Evolutionary conservation across 2,797 vertebrate species (phyloP), one percentile per base, ranked within the genome.

Genomic region (Betta splendens): DNA sequence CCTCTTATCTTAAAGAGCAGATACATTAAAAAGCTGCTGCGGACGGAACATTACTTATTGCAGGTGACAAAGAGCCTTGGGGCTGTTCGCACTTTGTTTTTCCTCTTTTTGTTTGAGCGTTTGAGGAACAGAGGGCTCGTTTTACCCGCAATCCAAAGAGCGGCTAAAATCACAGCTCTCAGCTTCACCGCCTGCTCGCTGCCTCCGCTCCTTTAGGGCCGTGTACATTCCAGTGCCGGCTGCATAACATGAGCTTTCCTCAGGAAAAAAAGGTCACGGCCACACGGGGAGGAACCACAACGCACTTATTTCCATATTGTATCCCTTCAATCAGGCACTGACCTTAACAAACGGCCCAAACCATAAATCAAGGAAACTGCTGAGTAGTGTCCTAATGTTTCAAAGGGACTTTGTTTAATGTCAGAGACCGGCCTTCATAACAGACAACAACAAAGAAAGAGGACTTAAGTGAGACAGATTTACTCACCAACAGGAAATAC

Each of bases 311-410:
- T 84, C 63, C 79, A 85, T 60, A 64, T 55, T 54, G 64, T 64
- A 75, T 66, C 73, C 63, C 40, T 66, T 81, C 63, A 68, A 67
- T 72, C 76, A 52, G 65, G 35, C 64, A 40, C 31, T 69, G 85
- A 88, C 85, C 85, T 89, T 85, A 81, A 79, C 64, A 55, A 42
- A 28, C 79, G 54, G 65, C 75, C 64, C 57, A 55, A 65, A 80
- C 77, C 81, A 89, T 90, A 87, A 87, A 89, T 89, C 87, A 87
- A 60, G 64, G 66, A 77, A 80, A 83, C 67, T 69, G 71, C 74
- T 40, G 21, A 32, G 25, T 63, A 54, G 57, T 58, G 80, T 83
- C 80, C 77, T 83, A 80, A 79, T 72, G 62, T 64, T 75, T 65
- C 71, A 75, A 60, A 60, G 58, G 63, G 62, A 54, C 33, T 54